Percentiles rank a stretch among this genome's conserved stretches.
These are phyloP conservation scores for Morpho achilles DNA, from an alignment of 2,888 invertebrate genomes.

Conservation along the genomic window DNA sequence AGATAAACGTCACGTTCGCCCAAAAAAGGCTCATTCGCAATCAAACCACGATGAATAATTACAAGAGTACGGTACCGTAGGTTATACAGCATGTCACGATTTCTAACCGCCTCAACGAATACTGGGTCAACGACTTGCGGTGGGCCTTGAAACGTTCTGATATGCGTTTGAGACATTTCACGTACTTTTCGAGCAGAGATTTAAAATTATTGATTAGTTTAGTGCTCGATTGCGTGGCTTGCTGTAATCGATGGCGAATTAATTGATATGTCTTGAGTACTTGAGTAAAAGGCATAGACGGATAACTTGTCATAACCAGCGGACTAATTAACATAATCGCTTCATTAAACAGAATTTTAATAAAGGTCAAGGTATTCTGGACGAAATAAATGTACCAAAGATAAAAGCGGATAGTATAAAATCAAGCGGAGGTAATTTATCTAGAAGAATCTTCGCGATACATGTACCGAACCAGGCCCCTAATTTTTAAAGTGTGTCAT, in stretches of 20 bases:
- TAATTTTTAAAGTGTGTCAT: too few species aligned
- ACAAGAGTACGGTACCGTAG: slow-evolving; percentile 39
- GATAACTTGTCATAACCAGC: not conserved
- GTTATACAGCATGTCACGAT: slow-evolving; percentile 42
- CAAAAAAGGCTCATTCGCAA: slow-evolving; percentile 25
- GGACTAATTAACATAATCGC: slow-evolving; percentile 8
- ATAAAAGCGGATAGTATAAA: not conserved
- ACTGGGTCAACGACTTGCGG: slow-evolving; percentile 51
- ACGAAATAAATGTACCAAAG: not conserved
- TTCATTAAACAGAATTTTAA: slow-evolving; percentile 6
- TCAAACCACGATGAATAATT: slow-evolving; percentile 22
- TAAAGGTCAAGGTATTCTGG: slow-evolving; percentile 6
- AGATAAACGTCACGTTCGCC: slow-evolving; percentile 16
- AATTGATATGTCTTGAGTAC: slow-evolving; percentile 2
- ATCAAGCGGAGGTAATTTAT: not conserved
- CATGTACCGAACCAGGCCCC: too few species aligned
- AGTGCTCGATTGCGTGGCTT: slow-evolving; percentile 4
- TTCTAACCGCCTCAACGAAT: slow-evolving; percentile 39
- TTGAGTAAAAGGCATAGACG: slow-evolving; percentile 1
- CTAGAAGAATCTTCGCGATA: too few species aligned
- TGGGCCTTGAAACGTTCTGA: slow-evolving; percentile 38
- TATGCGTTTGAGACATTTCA: slow-evolving; percentile 25
- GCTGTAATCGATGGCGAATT: not conserved
- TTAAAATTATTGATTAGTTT: slow-evolving; percentile 9
- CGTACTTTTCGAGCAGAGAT: slow-evolving; percentile 6